These are phyloP conservation scores for Phyllostomus discolor DNA, from an alignment of 2,113 vertebrate species.

Conservation along the genomic window DNA sequence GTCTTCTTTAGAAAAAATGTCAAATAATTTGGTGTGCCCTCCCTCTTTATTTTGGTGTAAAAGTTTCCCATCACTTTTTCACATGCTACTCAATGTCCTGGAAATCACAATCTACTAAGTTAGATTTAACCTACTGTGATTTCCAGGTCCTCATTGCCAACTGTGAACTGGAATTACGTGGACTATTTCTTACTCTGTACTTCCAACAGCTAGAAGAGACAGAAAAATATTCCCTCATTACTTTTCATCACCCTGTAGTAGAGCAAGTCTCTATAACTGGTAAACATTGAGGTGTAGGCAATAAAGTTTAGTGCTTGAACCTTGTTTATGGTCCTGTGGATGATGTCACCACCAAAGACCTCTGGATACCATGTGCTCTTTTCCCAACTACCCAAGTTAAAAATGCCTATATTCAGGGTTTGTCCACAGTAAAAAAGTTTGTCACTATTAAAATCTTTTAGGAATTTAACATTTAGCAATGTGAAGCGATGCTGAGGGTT, in stretches of 20 bases:
- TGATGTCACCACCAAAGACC: background rate
- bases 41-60: background rate
- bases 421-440: background rate
- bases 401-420: background rate
- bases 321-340: background rate
- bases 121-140: background rate
- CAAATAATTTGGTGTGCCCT: background rate
- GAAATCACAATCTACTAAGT: background rate
- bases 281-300: background rate
- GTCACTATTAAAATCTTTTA: background rate
- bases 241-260: background rate
- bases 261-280: background rate
- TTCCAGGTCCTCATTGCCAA: background rate
- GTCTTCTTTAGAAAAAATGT: background rate
- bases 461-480: background rate
- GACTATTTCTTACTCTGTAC: background rate
- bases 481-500: background rate
- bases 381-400: background rate
- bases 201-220: background rate
- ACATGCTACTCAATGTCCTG: background rate
- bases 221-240: background rate
- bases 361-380: background rate
- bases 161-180: background rate
- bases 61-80: background rate
- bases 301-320: background rate